phyloP scores from a whole-genome alignment of 1,140 invertebrate genomes.

The Daktulosphaira vitifoliae region DNA sequence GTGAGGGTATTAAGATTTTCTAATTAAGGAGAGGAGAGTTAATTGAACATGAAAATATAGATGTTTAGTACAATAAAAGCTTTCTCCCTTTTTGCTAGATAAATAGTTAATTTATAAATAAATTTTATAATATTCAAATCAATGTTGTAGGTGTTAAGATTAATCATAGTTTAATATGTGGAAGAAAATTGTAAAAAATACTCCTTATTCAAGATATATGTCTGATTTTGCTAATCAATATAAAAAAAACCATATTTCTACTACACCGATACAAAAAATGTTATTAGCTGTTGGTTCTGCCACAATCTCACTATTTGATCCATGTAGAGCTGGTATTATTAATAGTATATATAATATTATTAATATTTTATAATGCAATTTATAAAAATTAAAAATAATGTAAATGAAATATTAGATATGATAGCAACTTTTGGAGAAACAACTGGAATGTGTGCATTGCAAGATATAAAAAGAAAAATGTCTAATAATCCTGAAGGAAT shows the following conservation, averaged over 20 bases:
- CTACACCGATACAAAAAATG: constrained; percentile 61
- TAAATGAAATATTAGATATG: too few species aligned
- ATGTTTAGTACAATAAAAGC: too few species aligned
- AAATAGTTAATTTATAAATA: too few species aligned
- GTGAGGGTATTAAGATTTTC: too few species aligned
- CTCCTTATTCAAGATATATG: background rate
- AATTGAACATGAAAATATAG: too few species aligned
- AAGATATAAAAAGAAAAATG: constrained; percentile 60
- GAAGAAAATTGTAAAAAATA: background rate
- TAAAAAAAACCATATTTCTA: constrained; percentile 58
- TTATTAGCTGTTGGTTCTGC: constrained; percentile 73
- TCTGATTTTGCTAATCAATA: constrained; percentile 46
- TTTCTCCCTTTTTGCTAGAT: too few species aligned
- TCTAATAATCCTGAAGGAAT: constrained; percentile 55
- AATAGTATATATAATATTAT: constrained; percentile 4
- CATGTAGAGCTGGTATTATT: constrained; percentile 45
- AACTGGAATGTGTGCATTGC: constrained; percentile 63
- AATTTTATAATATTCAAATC: too few species aligned
- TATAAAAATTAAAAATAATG: too few species aligned
- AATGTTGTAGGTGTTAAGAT: too few species aligned
- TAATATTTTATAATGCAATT: too few species aligned
- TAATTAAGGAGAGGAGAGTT: too few species aligned
- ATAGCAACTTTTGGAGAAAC: constrained; percentile 88
- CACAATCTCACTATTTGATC: constrained; percentile 61
- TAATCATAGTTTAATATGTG: too few species aligned